Base-by-base conservation (phyloP, 2,113 vertebrate genomes). In the Brevimyrus niger region DNA sequence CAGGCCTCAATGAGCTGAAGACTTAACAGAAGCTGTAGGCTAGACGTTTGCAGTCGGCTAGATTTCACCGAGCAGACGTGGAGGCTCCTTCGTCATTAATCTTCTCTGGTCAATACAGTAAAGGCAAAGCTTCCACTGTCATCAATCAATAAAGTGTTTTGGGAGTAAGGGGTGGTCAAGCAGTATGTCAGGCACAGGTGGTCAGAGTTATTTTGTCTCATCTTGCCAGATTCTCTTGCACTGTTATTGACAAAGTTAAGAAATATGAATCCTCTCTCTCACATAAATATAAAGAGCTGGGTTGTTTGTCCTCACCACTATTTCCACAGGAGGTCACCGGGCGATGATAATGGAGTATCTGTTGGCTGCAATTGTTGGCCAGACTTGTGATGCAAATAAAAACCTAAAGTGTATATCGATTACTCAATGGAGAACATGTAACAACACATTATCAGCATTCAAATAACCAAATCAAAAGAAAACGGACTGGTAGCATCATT, bases 71-170 rank as follows among this genome's bases (percentile, higher is more conserved):
- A 94, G 92, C 89, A 90, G 35, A 90, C 90, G 91, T 90, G 92
- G 92, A 90, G 89, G 87, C 46, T 89, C 90, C 89, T 53, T 86
- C 47, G 87, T 90, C 38, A 65, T 87, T 91, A 90, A 93, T 92
- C 92, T 91, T 92, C 90, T 90, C 92, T 87, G 89, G 58, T 23
- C 87, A 10, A 65, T 69, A 88, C 76, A 15, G n/a, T 89, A 51
- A 89, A 87, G 61, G 31, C 23, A 35, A 44, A 48, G 87, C 90
- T 86, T 92, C 92, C 86, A 86, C 88, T 89, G 91, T 92, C 89
- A 95, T 95, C 94, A 95, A 92, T 95, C 95, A 95, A 93, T 21
- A 27, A 65, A 44, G 17, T 73, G 61, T n/a, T 27, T 11, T 51
- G 38, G 42, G 61, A 73, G 42, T 11, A 17, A 61, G 42, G 61